These are phyloP conservation scores for Sebastes jordani DNA, from an alignment of 2,797 vertebrate species.

Conservation along the genomic window DNA sequence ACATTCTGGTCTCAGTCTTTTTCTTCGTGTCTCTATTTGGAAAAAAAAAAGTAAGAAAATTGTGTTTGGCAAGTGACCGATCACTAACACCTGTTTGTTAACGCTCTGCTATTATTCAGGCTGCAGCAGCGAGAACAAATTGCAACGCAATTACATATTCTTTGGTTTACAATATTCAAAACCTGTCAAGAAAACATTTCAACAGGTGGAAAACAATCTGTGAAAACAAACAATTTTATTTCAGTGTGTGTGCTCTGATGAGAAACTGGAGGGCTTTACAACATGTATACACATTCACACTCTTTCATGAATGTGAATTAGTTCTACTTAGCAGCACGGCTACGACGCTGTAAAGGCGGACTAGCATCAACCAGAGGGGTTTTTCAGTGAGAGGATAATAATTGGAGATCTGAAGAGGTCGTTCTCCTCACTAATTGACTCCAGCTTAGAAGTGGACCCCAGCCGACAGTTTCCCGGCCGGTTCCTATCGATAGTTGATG, in stretches of 20 bases:
- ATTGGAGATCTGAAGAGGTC: constrained; percentile 59
- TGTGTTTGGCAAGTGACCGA: constrained; percentile 17
- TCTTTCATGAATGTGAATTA: constrained; percentile 25
- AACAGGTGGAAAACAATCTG: constrained; percentile 24
- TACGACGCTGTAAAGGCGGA: constrained; percentile 30
- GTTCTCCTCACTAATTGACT: constrained; percentile 66
- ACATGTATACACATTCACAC: background rate
- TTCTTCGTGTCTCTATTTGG: background rate
- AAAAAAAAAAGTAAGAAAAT: background rate
- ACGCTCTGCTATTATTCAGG: background rate
- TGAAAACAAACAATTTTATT: background rate
- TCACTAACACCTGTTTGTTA: constrained; percentile 19
- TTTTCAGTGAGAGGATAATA: constrained; percentile 50
- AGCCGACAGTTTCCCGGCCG: constrained; percentile 29
- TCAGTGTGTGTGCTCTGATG: background rate
- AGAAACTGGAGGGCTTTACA: background rate
- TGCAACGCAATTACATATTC: background rate
- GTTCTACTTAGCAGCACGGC: constrained; percentile 23
- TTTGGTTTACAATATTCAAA: constrained; percentile 19
- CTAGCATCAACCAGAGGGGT: constrained; percentile 46
- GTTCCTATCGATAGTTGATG: constrained; percentile 48
- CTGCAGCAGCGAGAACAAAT: background rate
- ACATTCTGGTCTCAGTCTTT: background rate
- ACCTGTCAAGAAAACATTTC: constrained; percentile 7
- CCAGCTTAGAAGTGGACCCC: constrained; percentile 42